Base-by-base conservation (phyloP, 2,888 invertebrate species). In the Leptopterna dolabrata region DNA sequence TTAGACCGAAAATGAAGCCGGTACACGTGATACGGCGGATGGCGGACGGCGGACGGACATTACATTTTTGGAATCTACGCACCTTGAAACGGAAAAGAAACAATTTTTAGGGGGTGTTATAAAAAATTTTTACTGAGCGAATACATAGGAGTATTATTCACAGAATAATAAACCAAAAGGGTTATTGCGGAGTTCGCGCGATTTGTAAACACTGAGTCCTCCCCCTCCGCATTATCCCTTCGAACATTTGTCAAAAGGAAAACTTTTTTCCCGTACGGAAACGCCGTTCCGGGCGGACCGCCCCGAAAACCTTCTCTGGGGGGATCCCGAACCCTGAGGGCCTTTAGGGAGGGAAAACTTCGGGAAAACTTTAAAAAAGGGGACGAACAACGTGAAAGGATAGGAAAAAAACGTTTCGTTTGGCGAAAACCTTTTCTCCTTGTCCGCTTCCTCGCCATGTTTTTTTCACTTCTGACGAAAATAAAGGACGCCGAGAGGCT, bases 191-290 rank as follows among this genome's bases (percentile, higher is more conserved):
- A 7, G 63, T 63, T 63, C 24, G n/a, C 63, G n/a, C 24, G 78
- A 78, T 78, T 78, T 78, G 78, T 78, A 78, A 78, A 78, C 78
- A 63, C 27, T 7, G 7, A 7, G 36, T 7, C 63, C 24, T 24
- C 24, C 13, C 63, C 63, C 63, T 47, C 47, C 7, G 1, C 30
- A 7, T 30, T 36, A 30, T 30, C n/a, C 76, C 9, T 13, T 45
- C 78, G 78, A 78, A 78, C 78, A 78, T 78, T 78, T 78, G 78
- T 78, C 78, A 78, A 78, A 45, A 13, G 24, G 45, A 43, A 78
- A 78, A 78, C 19, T 45, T 78, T n/a, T n/a, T n/a, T 19, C 6
- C 43, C 36, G 76, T 76, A 76, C 76, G 36, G 47, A 47, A 47
- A 47, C 36, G n/a, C 47, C 47, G 55, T 19, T 63, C 63, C 63